Evolutionary conservation across 2,113 vertebrate genomes (phyloP).

Genomic region (Plectropomus leopardus): DNA sequence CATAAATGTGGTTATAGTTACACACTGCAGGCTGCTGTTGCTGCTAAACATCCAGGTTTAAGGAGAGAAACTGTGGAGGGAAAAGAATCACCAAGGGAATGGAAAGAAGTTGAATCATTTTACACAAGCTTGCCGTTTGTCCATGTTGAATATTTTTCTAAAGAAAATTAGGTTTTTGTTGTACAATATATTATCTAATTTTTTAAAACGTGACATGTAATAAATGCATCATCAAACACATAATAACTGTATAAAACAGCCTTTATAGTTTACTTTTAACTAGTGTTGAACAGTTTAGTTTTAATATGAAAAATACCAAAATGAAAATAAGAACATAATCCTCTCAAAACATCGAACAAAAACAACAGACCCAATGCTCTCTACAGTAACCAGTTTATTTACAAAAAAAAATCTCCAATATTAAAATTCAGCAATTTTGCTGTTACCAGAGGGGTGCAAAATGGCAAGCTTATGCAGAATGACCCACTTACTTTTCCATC

Average conservation of each 20-base stretch:
- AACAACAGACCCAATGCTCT: not conserved
- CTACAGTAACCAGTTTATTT: not conserved
- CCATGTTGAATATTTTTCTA: not conserved
- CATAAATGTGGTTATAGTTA: constrained; percentile 26
- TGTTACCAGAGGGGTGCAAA: constrained; percentile 42
- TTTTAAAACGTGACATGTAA: not conserved
- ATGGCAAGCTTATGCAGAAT: constrained; percentile 67
- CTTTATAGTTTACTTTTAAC: not conserved
- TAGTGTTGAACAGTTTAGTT: not conserved
- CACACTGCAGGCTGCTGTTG: not conserved
- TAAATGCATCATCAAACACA: not conserved
- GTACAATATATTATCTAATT: not conserved
- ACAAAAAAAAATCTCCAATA: constrained; percentile 4
- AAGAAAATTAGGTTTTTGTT: not conserved
- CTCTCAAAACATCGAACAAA: not conserved
- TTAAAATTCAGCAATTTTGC: not conserved
- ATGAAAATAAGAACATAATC: not conserved
- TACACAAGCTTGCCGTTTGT: constrained; percentile 29
- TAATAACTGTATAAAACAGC: not conserved
- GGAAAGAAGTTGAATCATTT: constrained; percentile 39
- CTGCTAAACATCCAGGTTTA: constrained; percentile 12
- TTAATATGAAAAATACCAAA: not conserved
- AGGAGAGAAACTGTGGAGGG: not conserved
- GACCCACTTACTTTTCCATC: constrained; percentile 82
- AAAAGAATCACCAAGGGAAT: not conserved